Conservation (phyloP, 2,113 vertebrate genomes). For the Morone saxatilis region DNA sequence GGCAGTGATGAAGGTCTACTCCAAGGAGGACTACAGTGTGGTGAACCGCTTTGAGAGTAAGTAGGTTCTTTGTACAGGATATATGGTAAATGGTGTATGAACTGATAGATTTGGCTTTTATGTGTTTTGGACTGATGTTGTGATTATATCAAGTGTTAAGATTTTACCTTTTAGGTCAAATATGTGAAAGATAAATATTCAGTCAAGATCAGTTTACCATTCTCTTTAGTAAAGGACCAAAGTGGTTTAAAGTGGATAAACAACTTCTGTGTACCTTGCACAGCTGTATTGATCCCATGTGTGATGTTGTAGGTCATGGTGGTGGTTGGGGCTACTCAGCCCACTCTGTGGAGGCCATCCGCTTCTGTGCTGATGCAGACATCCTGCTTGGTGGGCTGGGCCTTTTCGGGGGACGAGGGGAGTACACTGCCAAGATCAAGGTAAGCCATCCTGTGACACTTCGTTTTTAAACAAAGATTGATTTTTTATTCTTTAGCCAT, state of each 20-base stretch:
- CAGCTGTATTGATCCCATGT: slow-evolving; percentile 10
- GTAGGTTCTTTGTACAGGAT: slow-evolving; percentile 54
- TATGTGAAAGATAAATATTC: not conserved
- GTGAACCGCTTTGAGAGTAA: slow-evolving; percentile 99
- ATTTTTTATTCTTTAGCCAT: not conserved
- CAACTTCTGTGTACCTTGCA: not conserved
- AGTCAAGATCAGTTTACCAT: not conserved
- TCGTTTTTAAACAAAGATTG: too few relatives aligned
- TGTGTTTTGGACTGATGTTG: not conserved
- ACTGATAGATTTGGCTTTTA: not conserved
- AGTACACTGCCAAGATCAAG: slow-evolving; percentile 99
- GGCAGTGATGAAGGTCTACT: slow-evolving; percentile 98
- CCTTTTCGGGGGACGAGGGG: slow-evolving; percentile 97
- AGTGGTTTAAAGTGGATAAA: not conserved
- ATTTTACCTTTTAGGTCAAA: not conserved
- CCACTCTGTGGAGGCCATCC: slow-evolving; percentile 98
- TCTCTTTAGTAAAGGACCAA: not conserved
- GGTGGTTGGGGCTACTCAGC: slow-evolving; percentile 99
- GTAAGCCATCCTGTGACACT: slow-evolving; percentile 71
- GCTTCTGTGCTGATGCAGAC: slow-evolving; percentile 96
- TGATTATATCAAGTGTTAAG: not conserved
- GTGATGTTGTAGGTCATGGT: slow-evolving; percentile 91
- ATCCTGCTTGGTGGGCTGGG: slow-evolving; percentile 97
- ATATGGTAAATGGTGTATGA: not conserved
- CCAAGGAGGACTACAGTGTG: slow-evolving; percentile 98